phyloP scores from a whole-genome alignment of 37 sponge, comb jelly and placozoan species.

The Amphimedon queenslandica region DNA sequence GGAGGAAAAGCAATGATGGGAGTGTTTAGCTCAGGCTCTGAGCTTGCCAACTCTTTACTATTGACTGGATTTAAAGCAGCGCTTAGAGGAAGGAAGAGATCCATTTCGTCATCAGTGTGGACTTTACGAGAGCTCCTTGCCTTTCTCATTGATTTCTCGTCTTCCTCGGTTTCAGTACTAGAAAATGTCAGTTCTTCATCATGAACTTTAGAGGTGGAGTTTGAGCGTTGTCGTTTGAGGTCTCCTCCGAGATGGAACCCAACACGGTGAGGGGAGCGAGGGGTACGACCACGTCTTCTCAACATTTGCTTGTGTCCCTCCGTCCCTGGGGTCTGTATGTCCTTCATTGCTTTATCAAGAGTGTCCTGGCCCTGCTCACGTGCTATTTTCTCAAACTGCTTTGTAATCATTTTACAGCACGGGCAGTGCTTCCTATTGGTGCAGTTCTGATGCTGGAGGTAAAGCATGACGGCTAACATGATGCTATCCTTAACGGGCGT shows the following conservation, averaged over 20 bases:
- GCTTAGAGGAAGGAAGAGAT: not conserved
- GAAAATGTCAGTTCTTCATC: slow-evolving; percentile 19
- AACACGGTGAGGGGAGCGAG: not conserved
- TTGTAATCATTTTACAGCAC: not conserved
- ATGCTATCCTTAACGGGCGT: not conserved
- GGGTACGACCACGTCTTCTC: not conserved
- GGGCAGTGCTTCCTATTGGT: not conserved
- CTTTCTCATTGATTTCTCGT: not conserved
- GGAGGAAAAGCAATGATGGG: not conserved
- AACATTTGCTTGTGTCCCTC: not conserved
- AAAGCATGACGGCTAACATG: not conserved
- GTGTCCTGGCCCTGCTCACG: not conserved
- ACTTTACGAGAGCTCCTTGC: not conserved
- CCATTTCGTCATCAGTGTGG: not conserved
- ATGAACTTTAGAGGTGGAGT: not conserved
- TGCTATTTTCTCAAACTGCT: not conserved
- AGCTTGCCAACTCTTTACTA: not conserved
- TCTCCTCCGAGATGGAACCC: not conserved
- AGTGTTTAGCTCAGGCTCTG: not conserved
- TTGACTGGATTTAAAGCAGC: not conserved
- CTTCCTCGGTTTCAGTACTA: not conserved
- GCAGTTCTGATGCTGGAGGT: slow-evolving; percentile 1
- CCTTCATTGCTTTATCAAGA: not conserved
- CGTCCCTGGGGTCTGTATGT: not conserved
- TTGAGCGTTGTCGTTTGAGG: not conserved